Conservation (phyloP, 2,113 vertebrate genomes). For the Peromyscus polionotus region DNA sequence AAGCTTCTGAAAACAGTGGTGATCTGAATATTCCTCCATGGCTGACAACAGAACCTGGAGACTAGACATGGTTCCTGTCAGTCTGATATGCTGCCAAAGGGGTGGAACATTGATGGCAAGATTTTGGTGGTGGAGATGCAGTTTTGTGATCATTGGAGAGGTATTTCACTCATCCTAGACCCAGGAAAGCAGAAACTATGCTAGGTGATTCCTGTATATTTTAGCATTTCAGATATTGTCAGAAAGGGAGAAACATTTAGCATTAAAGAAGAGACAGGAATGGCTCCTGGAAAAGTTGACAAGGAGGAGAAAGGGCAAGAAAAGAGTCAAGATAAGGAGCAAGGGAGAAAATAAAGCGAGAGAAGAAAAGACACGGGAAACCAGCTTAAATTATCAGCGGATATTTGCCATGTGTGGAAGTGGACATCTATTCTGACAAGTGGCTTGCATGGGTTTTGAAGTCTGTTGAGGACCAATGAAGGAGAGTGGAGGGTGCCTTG, state of each 20-base stretch:
- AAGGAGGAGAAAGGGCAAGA: background rate
- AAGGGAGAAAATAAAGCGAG: background rate
- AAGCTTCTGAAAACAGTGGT: background rate
- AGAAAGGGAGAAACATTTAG: background rate
- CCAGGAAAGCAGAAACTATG: background rate
- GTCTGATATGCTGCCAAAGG: too few species aligned
- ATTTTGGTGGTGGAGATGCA: background rate
- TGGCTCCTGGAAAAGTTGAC: background rate
- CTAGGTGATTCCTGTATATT: background rate
- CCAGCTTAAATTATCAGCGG: background rate
- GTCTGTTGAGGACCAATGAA: background rate
- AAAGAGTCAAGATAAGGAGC: background rate
- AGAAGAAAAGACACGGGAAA: background rate
- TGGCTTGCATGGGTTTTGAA: background rate
- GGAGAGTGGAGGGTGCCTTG: too few species aligned
- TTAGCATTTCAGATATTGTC: background rate
- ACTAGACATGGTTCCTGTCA: background rate
- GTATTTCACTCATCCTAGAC: background rate
- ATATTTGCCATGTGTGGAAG: background rate
- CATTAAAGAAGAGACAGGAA: background rate
- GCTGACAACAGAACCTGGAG: too few species aligned
- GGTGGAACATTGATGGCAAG: accelerated
- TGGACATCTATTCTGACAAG: background rate
- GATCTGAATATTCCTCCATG: too few species aligned
- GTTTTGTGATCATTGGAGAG: background rate